Conservation (phyloP, 1,140 invertebrate species). For the Bombus affinis region DNA sequence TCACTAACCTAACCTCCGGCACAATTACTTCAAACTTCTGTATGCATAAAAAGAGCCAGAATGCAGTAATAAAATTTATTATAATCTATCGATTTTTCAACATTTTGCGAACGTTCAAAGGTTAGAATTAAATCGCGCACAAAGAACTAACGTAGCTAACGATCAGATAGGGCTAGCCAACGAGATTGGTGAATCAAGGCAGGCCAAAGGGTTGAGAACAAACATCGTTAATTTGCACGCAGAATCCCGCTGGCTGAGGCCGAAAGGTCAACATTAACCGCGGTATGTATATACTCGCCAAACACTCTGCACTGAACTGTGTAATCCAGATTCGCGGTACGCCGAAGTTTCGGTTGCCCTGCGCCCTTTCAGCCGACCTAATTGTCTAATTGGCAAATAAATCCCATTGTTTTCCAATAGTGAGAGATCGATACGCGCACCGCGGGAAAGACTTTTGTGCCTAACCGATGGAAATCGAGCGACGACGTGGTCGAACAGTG, state of each 20-base stretch:
- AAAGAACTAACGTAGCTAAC: background rate
- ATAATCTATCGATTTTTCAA: background rate
- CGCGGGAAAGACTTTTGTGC: slow-evolving; percentile 40
- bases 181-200: slow-evolving; percentile 43
- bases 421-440: slow-evolving; percentile 57
- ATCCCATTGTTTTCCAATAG: slow-evolving; percentile 74
- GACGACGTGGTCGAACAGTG: background rate
- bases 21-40: background rate
- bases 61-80: background rate
- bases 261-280: slow-evolving; percentile 78
- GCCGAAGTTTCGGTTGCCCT: slow-evolving; percentile 53
- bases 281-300: slow-evolving; percentile 69
- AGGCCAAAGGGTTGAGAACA: slow-evolving; percentile 74
- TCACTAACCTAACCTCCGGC: background rate
- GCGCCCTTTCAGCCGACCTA: slow-evolving; percentile 62
- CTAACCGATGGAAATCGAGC: background rate
- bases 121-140: background rate
- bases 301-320: slow-evolving; percentile 75
- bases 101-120: background rate
- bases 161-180: slow-evolving; percentile 10
- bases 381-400: slow-evolving; percentile 80
- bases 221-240: slow-evolving; percentile 80
- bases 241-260: slow-evolving; percentile 66
- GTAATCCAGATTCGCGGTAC: slow-evolving; percentile 62
- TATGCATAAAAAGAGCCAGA: background rate